These are phyloP conservation scores for Cerceris rybyensis DNA, from an alignment of 2,888 invertebrate genomes.

Conservation along the genomic window DNA sequence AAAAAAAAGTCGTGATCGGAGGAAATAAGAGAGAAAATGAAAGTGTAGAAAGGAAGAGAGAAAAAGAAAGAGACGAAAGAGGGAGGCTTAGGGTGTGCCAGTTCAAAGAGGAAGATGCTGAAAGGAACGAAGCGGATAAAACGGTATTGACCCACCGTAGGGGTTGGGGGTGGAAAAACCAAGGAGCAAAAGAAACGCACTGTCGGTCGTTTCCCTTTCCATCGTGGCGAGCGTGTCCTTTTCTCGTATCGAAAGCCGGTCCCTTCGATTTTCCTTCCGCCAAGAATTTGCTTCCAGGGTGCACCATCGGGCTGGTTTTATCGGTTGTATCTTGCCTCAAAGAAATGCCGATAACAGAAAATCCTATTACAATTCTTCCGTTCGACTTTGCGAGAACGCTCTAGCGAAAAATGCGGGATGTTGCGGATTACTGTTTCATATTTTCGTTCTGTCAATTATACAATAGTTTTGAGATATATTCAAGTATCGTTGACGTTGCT, in stretches of 20 bases:
- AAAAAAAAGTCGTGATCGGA: conserved; percentile 4
- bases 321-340: conserved; percentile 42
- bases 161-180: not conserved
- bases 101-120: conserved; percentile 57
- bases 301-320: conserved; percentile 39
- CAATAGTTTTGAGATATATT: too few species aligned
- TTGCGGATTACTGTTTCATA: too few species aligned
- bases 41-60: too few species aligned
- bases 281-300: conserved; percentile 53
- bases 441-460: too few species aligned
- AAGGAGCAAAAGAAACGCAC: conserved; percentile 12
- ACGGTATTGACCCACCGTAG: conserved; percentile 57
- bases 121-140: conserved; percentile 62
- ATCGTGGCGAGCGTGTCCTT: conserved; percentile 16
- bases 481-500: too few species aligned
- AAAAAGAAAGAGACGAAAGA: conserved; percentile 7
- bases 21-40: too few species aligned
- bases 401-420: conserved; percentile 13
- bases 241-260: conserved; percentile 29
- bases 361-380: conserved; percentile 46
- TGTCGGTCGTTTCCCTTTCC: conserved; percentile 31
- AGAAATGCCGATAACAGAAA: conserved; percentile 51
- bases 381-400: conserved; percentile 7
- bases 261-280: conserved; percentile 39
- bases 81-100: conserved; percentile 9